phyloP scores from a whole-genome alignment of 2,113 vertebrate species.

The Coptodon bakossiorum region DNA sequence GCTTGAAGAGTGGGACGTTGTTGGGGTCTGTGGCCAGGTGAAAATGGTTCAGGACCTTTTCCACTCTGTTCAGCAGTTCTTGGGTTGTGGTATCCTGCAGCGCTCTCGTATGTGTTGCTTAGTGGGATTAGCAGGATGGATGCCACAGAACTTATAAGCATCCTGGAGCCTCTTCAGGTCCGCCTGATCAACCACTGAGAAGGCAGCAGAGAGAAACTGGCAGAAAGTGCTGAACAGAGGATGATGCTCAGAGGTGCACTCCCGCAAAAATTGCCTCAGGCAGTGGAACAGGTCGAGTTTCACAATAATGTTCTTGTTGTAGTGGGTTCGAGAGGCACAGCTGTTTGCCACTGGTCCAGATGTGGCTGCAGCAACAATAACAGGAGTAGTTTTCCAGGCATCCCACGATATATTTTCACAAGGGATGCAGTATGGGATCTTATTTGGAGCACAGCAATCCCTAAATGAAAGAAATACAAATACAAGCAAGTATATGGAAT shows the following conservation, averaged over 20 bases:
- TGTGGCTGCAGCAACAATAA: not conserved
- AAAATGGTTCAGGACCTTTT: not conserved
- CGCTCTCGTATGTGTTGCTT: not conserved
- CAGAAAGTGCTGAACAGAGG: not conserved
- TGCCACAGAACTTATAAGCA: not conserved
- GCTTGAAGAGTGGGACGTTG: not conserved
- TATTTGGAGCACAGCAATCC: not conserved
- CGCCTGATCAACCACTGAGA: not conserved
- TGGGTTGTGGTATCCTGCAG: not conserved
- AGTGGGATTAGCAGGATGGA: fast-evolving
- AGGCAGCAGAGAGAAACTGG: not conserved
- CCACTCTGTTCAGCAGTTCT: not conserved
- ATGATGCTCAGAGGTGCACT: not conserved
- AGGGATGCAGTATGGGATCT: not conserved
- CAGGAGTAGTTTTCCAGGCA: not conserved
- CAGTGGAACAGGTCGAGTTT: not conserved
- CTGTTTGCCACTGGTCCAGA: not conserved
- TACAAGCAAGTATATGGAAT: fast-evolving
- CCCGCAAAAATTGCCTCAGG: not conserved
- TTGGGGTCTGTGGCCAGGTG: not conserved
- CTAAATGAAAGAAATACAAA: not conserved
- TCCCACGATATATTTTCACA: not conserved
- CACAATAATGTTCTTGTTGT: not conserved
- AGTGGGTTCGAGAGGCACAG: not conserved
- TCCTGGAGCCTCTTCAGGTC: fast-evolving